phyloP scores from a whole-genome alignment of 2,113 vertebrate species.

The Mobula hypostoma region DNA sequence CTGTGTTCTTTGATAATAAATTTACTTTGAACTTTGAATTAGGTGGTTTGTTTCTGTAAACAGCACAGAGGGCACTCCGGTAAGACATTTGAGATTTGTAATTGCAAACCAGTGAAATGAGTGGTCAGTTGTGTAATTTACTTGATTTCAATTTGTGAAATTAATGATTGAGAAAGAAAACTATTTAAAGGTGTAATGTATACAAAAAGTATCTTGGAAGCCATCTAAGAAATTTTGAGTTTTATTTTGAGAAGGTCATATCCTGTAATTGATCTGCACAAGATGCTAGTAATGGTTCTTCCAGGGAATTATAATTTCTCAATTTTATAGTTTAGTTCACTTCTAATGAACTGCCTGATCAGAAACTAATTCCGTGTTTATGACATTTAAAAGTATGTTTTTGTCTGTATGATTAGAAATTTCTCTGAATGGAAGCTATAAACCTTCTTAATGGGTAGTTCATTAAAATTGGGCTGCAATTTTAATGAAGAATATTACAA shows the following conservation, averaged over 20 bases:
- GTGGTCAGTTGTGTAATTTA: not conserved
- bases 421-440: not conserved
- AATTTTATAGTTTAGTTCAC: not conserved
- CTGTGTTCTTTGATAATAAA: too few species aligned
- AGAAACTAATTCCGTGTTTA: not conserved
- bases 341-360: not conserved
- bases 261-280: not conserved
- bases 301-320: not conserved
- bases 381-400: not conserved
- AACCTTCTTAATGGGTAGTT: not conserved
- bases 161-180: not conserved
- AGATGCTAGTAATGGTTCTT: not conserved
- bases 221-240: not conserved
- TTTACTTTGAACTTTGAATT: too few species aligned
- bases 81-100: not conserved
- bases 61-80: not conserved
- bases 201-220: not conserved
- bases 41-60: too few species aligned
- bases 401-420: not conserved
- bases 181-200: not conserved
- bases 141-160: not conserved
- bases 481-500: not conserved
- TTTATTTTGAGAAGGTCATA: not conserved
- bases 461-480: not conserved
- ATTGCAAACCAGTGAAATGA: not conserved